Conservation (phyloP, 53 echinoderm and acorn worm species). For the Holothuria leucospilota region DNA sequence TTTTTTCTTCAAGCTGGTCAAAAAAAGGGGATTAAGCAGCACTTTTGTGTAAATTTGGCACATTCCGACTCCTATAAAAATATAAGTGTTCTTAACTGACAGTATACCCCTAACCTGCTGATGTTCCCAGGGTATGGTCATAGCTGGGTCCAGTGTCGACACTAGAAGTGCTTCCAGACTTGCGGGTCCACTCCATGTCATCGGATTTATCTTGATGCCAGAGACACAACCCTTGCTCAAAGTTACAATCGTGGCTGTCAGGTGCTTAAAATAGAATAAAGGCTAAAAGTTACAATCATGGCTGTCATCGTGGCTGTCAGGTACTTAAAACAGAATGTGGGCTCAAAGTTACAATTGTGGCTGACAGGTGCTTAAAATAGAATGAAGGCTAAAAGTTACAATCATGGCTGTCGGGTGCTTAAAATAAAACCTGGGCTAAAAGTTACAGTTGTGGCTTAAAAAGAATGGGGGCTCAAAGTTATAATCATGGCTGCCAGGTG, state of each 20-base stretch:
- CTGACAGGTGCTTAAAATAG: conserved; percentile 61
- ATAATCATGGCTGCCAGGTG: too few relatives aligned
- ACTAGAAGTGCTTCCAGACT: conserved; percentile 64
- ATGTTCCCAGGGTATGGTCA: conserved; percentile 68
- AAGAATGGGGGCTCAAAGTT: too few relatives aligned
- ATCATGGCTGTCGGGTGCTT: too few relatives aligned
- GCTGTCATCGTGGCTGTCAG: too few relatives aligned
- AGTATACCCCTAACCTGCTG: conserved; percentile 46
- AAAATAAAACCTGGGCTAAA: too few relatives aligned
- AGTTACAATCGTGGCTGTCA: conserved; percentile 78
- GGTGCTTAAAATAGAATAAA: conserved; percentile 53
- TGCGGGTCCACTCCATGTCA: conserved; percentile 72
- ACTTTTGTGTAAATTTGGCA: too few relatives aligned
- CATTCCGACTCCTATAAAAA: too few relatives aligned
- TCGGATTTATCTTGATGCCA: conserved; percentile 79
- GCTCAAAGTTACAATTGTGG: conserved; percentile 85
- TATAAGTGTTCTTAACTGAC: too few relatives aligned
- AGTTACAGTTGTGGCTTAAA: too few relatives aligned
- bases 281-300: background rate
- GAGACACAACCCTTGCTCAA: conserved; percentile 72
- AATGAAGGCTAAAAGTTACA: background rate
- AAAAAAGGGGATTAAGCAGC: too few relatives aligned
- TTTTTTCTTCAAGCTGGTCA: too few relatives aligned
- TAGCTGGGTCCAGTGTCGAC: conserved; percentile 75
- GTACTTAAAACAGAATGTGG: too few relatives aligned